These are phyloP conservation scores for Prenolepis imparis DNA, from an alignment of 2,888 invertebrate species.

Conservation along the genomic window DNA sequence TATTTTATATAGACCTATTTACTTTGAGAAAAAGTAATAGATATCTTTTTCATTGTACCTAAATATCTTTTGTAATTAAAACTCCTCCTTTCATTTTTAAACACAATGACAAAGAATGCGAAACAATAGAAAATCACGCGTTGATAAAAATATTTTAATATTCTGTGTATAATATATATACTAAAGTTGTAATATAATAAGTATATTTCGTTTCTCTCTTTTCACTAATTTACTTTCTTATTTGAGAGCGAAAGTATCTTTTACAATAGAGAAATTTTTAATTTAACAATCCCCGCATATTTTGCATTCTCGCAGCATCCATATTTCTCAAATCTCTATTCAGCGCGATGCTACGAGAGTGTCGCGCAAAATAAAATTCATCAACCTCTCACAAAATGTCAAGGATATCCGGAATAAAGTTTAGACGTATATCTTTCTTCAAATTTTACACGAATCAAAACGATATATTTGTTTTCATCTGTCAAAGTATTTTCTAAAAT, in stretches of 20 bases:
- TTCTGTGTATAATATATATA: not conserved
- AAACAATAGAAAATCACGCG: slow-evolving; percentile 2
- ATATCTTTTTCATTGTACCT: not conserved
- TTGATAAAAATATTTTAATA: not conserved
- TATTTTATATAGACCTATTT: not conserved
- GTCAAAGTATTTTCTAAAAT: not conserved
- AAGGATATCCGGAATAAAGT: not conserved
- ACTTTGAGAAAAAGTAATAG: not conserved
- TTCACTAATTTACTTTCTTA: not conserved
- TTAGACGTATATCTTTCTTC: not conserved
- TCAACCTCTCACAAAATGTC: not conserved
- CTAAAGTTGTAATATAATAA: not conserved
- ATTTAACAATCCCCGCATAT: not conserved
- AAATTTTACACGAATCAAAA: slow-evolving; percentile 1
- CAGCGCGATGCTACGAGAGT: not conserved
- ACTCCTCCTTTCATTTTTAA: not conserved
- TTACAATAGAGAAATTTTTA: not conserved
- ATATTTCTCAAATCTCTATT: not conserved
- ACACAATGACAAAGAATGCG: not conserved
- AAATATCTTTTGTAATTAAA: not conserved
- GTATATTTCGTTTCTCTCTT: not conserved
- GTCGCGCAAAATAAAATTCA: slow-evolving; percentile 1
- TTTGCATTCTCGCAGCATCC: not conserved
- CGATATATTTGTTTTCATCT: not conserved
- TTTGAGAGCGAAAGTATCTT: not conserved